Evolutionary conservation across 2,797 vertebrate genomes (phyloP).

Genomic region (Chaetodon trifasciatus): DNA sequence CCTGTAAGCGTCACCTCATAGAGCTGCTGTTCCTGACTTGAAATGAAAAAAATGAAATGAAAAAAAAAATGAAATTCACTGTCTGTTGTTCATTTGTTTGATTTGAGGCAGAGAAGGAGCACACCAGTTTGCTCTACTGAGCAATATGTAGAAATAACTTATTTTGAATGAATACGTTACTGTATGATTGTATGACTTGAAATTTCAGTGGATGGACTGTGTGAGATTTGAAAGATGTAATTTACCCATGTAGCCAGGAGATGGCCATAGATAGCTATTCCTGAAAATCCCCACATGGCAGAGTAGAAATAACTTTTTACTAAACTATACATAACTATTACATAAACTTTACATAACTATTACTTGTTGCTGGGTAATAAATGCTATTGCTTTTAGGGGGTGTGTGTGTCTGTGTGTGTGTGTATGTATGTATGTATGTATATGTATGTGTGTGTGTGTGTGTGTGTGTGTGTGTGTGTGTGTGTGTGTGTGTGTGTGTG

Average conservation of each 20-base stretch:
- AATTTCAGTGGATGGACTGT: not conserved
- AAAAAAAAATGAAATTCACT: not conserved
- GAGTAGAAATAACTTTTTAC: not conserved
- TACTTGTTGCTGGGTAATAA: not conserved
- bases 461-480: too few relatives aligned
- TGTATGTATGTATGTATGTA: too few relatives aligned
- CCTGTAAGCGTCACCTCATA: too few relatives aligned
- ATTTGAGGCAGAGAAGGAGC: too few relatives aligned
- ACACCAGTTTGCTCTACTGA: too few relatives aligned
- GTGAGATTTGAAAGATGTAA: conserved; percentile 5
- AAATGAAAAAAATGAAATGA: too few relatives aligned
- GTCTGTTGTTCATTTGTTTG: not conserved
- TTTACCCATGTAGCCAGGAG: conserved; percentile 63
- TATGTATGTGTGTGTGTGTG: too few relatives aligned
- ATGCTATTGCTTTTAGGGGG: too few relatives aligned
- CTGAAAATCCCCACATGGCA: not conserved
- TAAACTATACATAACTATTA: too few relatives aligned
- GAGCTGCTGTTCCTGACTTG: not conserved
- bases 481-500: too few relatives aligned
- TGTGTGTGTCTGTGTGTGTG: too few relatives aligned
- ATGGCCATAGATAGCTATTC: conserved; percentile 62
- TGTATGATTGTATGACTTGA: not conserved
- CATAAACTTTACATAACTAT: too few relatives aligned
- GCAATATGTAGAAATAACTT: not conserved
- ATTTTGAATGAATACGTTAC: not conserved